These are phyloP conservation scores for Antrozous pallidus DNA, from an alignment of 2,797 vertebrate genomes.

Conservation along the genomic window DNA sequence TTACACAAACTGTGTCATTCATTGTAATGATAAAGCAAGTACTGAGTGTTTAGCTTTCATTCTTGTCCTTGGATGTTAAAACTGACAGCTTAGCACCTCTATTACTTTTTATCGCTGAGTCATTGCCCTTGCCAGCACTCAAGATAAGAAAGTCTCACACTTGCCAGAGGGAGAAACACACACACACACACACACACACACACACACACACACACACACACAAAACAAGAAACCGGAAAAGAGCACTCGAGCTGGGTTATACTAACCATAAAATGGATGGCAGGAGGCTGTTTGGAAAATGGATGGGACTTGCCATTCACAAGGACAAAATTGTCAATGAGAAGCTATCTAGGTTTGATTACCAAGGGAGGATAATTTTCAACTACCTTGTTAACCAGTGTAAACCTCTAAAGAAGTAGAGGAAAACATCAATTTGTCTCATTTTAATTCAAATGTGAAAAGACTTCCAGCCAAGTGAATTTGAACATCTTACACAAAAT, in stretches of 20 bases:
- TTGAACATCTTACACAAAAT: not conserved
- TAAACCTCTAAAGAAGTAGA: not conserved
- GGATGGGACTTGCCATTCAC: constrained; percentile 15
- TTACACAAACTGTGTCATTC: constrained; percentile 59
- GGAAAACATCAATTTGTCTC: not conserved
- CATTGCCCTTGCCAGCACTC: constrained; percentile 77
- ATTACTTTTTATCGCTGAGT: constrained; percentile 77
- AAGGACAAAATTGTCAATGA: not conserved
- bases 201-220: no score
- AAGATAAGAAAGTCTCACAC: constrained; percentile 79
- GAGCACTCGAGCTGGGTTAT: not conserved
- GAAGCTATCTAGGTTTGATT: not conserved
- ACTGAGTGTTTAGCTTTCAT: constrained; percentile 67
- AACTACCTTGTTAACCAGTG: not conserved
- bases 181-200: no score
- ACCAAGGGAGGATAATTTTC: constrained; percentile 33
- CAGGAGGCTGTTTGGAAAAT: constrained; percentile 36
- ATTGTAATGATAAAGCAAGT: constrained; percentile 69
- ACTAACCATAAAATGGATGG: not conserved
- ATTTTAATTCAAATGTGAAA: constrained; percentile 32
- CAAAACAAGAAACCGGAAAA: not conserved
- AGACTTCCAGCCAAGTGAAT: not conserved
- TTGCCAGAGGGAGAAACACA: constrained; percentile 49
- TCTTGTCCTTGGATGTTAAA: constrained; percentile 78
- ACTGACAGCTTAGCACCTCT: constrained; percentile 78